Evolutionary conservation across 1,140 invertebrate species (phyloP), one percentile per base, ranked within the genome.

Genomic region (Triops cancriformis): DNA sequence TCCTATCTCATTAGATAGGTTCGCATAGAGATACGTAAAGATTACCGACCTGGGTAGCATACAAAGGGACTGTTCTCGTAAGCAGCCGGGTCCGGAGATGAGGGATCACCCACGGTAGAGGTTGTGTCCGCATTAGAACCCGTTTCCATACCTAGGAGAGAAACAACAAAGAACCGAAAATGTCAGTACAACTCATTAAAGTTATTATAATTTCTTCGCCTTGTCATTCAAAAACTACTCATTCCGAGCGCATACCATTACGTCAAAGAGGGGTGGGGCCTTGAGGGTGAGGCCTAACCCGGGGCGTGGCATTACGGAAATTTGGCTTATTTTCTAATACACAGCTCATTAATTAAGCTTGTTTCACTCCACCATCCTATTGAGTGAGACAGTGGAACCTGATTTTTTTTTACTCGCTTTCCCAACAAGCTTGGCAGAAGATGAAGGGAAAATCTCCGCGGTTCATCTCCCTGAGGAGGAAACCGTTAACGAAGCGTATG

Each of bases 11-110:
- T 64, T 64, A 64, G 11, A 64, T 37, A 37, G 23, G 51, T n/a
- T 14, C 10, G 14, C 51, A 64, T 64, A 64, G 7, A 64, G 51
- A 64, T 64, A 23, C 23, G 7, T 64, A 64, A 64, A 23, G 51
- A 64, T 64, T 64, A 64, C 51, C 18, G 18, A 64, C 51, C 51
- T 64, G 51, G 51, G 51, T 64, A 64, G 51, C 51, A 64, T 64
- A 64, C 51, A 23, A 64, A 64, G 51, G 51, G 51, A 23, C 14
- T 64, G 51, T 64, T 64, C 23, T 64, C 51, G 51, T 64, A 64
- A 64, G 51, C 51, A 64, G 51, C 23, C 51, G 51, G 51, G 23
- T 64, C 51, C 51, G 51, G 51, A 64, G 51, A 64, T 23, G 51
- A 64, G 3, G 51, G 51, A 64, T 64, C 51, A n/a, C 51, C 51